Evolutionary conservation across 2,888 invertebrate species (phyloP), one percentile per base, ranked within the genome.

Genomic region (Endotricha flammealis): DNA sequence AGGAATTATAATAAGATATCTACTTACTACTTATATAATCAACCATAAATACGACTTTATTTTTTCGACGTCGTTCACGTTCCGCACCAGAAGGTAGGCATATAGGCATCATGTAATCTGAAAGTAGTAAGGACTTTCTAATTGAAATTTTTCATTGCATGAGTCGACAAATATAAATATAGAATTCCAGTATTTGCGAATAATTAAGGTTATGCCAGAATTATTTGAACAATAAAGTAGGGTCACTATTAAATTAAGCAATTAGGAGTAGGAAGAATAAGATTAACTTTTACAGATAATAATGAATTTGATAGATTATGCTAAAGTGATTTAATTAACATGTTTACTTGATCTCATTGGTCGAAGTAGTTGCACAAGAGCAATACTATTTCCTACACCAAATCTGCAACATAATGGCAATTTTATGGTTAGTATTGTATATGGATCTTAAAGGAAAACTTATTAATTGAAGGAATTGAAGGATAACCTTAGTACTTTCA

Each of bases 331-430:
- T n/a, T n/a, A n/a, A n/a, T n/a, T n/a, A n/a, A n/a, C n/a, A n/a
- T n/a, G n/a, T n/a, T 67, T 60, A 83, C 83, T 32, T 31, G 83
- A 83, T 57, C 73, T 76, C 56, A 83, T 50, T 4, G 82, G 73
- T 1, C 75, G 63, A 5, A 82, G 44, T n/a, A 83, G 58, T 50
- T 77, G 79, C 1, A 79, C 57, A n/a, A 83, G 45, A 1, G 74
- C 76, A 17, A 82, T 41, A 43, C 83, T 83, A 43, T 83, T 81
- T 20, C 68, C 70, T 4, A 78, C 73, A 12, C 82, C 79, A 39
- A 83, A 83, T 39, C 83, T 83, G 50, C 24, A 33, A 33, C 2
- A 8, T 13, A n/a, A n/a, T n/a, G n/a, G n/a, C n/a, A n/a, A n/a
- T n/a, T n/a, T n/a, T n/a, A n/a, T n/a, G n/a, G n/a, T n/a, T n/a